Base-by-base conservation (phyloP, 2,888 invertebrate genomes). In the Macrophya annulata region DNA sequence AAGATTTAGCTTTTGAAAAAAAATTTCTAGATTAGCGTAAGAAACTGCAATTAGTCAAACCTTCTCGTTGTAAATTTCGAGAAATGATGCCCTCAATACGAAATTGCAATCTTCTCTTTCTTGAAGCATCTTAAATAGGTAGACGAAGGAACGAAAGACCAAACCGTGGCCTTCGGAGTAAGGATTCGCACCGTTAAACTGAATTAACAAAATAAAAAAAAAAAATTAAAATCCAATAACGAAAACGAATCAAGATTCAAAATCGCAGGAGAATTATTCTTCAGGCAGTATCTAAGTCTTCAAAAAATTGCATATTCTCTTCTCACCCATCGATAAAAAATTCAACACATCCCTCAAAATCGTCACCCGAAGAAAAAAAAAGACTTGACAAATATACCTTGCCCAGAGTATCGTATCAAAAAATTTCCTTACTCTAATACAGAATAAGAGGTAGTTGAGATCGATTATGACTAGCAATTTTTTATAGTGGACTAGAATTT, bases 11-110 rank as follows among this genome's bases (percentile, higher is more conserved):
- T 8, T 48, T 21, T 15, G 1, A 4, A 17, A 25, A 17, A 3
- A 55, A 17, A 21, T 25, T 59, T 45, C 65, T 43, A 79, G 84
- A 84, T 62, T 55, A 85, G 76, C 48, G 71, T 45, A 45, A 84
- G 17, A 65, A 68, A 77, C 45, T 55, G 40, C 8, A 15, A 25
- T 43, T 21, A 48, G 82, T 89, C 93, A 93, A 93, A 98, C 99
- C 96, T 99, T 98, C 94, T 99, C 99, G 93, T 99, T 99, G 94
- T 99, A 99, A 88, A 99, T 98, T 95, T 99, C 99, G 90, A 99
- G 94, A 94, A 98, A 99, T 86, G 99, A 99, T 8, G 99, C 98
- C 92, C 97, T 97, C 84, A 99, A 94, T 85, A 98, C 95, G 92
- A 97, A 98, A 93, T 97, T 96, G 87, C 96, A 96, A 86, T 97